phyloP scores from a whole-genome alignment of 2,888 invertebrate species.

The Deroplatys truncata region DNA sequence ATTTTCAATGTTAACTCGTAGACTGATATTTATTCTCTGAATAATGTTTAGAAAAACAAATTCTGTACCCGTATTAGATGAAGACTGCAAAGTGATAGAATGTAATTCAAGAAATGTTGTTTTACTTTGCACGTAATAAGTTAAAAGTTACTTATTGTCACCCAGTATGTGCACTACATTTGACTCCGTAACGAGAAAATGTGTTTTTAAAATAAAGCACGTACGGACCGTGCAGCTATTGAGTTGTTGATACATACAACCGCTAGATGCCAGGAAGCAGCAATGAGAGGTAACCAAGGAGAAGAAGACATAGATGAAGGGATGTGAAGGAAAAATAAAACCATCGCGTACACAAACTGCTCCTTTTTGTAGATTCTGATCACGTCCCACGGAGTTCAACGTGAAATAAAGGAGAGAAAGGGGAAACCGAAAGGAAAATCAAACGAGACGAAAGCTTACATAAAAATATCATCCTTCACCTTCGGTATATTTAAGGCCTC shows the following conservation, averaged over 20 bases:
- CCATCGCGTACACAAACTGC: conserved; percentile 1
- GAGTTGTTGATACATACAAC: not conserved
- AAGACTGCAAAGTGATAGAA: no score
- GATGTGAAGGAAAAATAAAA: not conserved
- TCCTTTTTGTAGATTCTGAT: not conserved
- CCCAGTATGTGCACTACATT: no score
- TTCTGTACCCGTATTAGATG: no score
- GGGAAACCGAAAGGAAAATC: not conserved
- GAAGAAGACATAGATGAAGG: not conserved
- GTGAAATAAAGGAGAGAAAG: not conserved
- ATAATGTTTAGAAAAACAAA: no score
- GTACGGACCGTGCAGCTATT: not conserved
- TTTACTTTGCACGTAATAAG: no score
- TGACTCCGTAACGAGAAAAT: no score
- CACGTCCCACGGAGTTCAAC: not conserved
- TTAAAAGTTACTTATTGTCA: no score
- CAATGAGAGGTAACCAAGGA: conserved; percentile 4
- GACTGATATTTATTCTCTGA: no score
- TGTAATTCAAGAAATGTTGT: no score
- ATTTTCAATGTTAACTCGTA: no score
- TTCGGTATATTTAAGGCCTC: not conserved
- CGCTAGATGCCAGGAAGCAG: not conserved
- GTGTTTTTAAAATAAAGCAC: no score
- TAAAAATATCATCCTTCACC: not conserved
- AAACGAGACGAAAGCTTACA: not conserved